Evolutionary conservation across 2,888 invertebrate species (phyloP), one percentile per base, ranked within the genome.

Genomic region (Parnassius orleans): DNA sequence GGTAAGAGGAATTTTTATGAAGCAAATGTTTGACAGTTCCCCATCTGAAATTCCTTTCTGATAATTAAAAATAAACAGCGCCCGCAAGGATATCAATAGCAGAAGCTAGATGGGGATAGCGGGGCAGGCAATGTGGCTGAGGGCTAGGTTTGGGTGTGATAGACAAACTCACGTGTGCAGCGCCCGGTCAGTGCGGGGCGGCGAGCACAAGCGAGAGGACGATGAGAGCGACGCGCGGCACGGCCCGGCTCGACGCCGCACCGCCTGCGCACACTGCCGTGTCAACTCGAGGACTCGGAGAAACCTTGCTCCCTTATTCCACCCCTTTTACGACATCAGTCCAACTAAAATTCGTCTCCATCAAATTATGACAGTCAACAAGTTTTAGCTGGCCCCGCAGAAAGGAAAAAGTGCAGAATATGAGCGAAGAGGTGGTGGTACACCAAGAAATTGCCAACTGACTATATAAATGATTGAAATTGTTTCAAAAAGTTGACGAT

Each of bases 101-200:
- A 46, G 50, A 62, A 57, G 53, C 53, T 15, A n/a, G 9, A n/a
- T 48, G 54, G 47, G 42, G 10, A 47, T 53, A 41, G 52, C 56
- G 44, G 50, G 55, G 57, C 82, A 63, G 62, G 66, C 59, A 60
- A 66, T 65, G 63, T 62, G 56, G 66, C 66, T 53, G 61, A 67
- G 59, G 68, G 68, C 57, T 66, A 66, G 68, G 57, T 63, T 47
- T 58, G 68, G 68, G 67, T 66, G 69, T 64, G 62, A 69, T 68
- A 68, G 69, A 70, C 67, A 76, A 84, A 92, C 87, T 86, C 88
- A 90, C 90, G 86, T 87, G 83, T 79, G 84, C 81, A 75, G 75
- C 83, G 86, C 84, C 86, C 86, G 86, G 87, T 89, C 87, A 89
- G 86, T 83, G 87, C 86, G 88, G 83, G 84, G 82, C 88, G 81